A percentile compares a stretch with the other conserved stretches of the same genome.
Evolutionary conservation across 1,140 invertebrate genomes (phyloP).

Genomic region (Melanaphis sacchari): DNA sequence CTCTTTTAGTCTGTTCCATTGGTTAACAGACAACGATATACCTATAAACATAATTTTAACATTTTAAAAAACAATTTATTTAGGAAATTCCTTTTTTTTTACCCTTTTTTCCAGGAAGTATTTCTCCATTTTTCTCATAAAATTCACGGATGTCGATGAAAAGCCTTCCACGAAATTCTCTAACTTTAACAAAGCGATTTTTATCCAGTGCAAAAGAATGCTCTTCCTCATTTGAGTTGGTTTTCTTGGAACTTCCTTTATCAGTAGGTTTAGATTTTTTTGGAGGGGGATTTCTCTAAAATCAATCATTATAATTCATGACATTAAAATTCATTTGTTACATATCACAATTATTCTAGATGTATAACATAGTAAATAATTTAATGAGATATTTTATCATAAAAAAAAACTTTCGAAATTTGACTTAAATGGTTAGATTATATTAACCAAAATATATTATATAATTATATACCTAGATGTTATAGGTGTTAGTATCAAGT

Average conservation of each 20-base stretch:
- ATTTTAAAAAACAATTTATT: background rate
- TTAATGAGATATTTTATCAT: too few relatives aligned
- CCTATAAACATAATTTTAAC: slow-evolving; percentile 51
- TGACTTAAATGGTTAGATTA: too few relatives aligned
- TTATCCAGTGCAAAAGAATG: slow-evolving; percentile 65
- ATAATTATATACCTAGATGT: too few relatives aligned
- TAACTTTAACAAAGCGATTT: slow-evolving; percentile 67
- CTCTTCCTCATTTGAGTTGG: slow-evolving; percentile 61
- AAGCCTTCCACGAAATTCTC: slow-evolving; percentile 68
- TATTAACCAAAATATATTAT: too few relatives aligned
- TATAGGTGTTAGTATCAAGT: too few relatives aligned
- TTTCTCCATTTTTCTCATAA: slow-evolving; percentile 68
- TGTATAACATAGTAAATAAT: too few relatives aligned
- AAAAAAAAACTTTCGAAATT: too few relatives aligned
- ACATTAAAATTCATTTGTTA: background rate
- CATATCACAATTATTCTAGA: too few relatives aligned
- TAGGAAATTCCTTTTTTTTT: background rate
- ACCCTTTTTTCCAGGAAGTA: slow-evolving; percentile 70
- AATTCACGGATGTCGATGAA: slow-evolving; percentile 70
- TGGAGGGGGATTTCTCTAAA: slow-evolving; percentile 56
- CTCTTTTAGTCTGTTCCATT: slow-evolving; percentile 59
- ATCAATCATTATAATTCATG: background rate
- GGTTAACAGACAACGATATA: slow-evolving; percentile 58
- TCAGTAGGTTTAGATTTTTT: slow-evolving; percentile 49
- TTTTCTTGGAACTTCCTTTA: slow-evolving; percentile 14